Evolutionary conservation across 2,888 invertebrate species (phyloP).

Genomic region (Steinernema hermaphroditum): DNA sequence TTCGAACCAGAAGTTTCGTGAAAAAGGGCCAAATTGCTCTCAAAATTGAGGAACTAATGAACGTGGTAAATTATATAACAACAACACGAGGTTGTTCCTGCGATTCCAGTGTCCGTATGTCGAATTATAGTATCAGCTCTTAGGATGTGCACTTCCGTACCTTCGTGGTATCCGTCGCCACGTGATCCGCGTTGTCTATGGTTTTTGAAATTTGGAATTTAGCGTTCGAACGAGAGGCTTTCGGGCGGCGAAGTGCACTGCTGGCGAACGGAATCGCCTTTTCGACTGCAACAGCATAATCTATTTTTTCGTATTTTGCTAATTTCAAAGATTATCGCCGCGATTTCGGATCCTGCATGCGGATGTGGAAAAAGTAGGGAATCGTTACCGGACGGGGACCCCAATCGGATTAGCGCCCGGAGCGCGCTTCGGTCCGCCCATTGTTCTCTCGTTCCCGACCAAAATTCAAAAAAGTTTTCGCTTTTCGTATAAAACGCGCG

Average conservation of each 20-base stretch:
- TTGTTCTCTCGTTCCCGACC: constrained; percentile 24
- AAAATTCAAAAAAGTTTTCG: constrained; percentile 21
- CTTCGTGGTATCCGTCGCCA: neutral
- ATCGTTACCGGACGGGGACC: neutral
- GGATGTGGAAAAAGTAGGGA: neutral
- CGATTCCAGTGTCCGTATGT: no score
- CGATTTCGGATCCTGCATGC: neutral
- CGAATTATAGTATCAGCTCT: neutral
- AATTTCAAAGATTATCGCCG: neutral
- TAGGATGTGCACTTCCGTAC: neutral
- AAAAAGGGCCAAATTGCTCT: no score
- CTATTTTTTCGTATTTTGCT: neutral
- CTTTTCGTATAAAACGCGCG: constrained; percentile 21
- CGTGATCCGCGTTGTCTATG: neutral
- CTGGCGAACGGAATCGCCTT: neutral
- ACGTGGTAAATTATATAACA: no score
- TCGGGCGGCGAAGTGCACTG: neutral
- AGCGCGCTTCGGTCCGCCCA: constrained; percentile 21
- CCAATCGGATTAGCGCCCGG: constrained; percentile 6
- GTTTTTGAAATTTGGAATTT: neutral
- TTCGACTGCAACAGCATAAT: neutral
- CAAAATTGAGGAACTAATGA: no score
- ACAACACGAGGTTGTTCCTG: no score
- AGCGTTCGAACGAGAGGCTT: neutral
- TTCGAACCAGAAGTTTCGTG: no score